phyloP scores from a whole-genome alignment of 1,140 invertebrate species.

The Dendrolimus punctatus region DNA sequence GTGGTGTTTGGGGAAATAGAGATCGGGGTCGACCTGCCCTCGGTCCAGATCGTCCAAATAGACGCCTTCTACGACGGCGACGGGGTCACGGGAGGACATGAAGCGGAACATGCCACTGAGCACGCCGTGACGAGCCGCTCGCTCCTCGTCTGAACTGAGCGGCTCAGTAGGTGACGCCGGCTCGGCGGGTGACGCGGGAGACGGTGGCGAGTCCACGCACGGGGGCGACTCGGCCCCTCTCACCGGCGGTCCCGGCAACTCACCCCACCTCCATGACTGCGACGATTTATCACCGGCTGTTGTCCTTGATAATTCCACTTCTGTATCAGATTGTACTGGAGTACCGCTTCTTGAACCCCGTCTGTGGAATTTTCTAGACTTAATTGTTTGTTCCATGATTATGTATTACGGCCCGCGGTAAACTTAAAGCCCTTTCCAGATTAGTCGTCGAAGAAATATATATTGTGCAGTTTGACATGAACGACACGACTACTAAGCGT shows the following conservation, averaged over 20 bases:
- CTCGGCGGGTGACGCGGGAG: conserved; percentile 32
- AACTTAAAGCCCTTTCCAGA: no score
- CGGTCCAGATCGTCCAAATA: conserved; percentile 95
- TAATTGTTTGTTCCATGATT: no score
- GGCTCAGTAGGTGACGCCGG: conserved; percentile 50
- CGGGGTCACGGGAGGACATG: conserved; percentile 84
- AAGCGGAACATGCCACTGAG: conserved; percentile 93
- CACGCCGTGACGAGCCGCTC: conserved; percentile 70
- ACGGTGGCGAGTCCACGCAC: conserved; percentile 22
- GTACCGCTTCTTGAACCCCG: conserved; percentile 79
- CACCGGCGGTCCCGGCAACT: conserved; percentile 82
- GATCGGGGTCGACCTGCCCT: conserved; percentile 90
- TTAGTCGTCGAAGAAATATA: no score
- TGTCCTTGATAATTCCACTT: conserved; percentile 87
- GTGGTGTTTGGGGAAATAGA: conserved; percentile 85
- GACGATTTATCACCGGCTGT: conserved; percentile 72
- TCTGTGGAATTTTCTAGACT: conserved; percentile 12
- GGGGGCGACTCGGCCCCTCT: conserved; percentile 25
- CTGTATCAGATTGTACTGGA: conserved; percentile 94
- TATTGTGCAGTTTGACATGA: no score
- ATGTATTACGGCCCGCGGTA: no score
- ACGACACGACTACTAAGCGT: no score
- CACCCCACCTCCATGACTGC: conserved; percentile 97
- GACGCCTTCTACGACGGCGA: conserved; percentile 81
- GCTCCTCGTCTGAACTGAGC: conserved; percentile 58